phyloP scores from a whole-genome alignment of 92 coral and sea anemone genomes.

The Blastomussa wellsi region DNA sequence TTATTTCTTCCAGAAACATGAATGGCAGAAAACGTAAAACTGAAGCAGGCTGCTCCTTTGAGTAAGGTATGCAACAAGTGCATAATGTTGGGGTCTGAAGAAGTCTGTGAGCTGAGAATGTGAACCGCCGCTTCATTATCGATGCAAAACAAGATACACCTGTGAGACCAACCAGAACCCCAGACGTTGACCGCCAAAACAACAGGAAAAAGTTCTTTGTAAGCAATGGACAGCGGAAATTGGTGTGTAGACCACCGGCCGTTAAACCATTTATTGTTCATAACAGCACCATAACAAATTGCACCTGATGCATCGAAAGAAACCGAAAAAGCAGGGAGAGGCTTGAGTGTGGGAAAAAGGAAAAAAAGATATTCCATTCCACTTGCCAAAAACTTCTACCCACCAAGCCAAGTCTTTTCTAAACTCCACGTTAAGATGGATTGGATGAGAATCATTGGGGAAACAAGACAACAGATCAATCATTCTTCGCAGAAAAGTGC shows the following conservation, averaged over 20 bases:
- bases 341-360: slow-evolving; percentile 11
- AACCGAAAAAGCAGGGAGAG: slow-evolving; percentile 1
- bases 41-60: slow-evolving; percentile 7
- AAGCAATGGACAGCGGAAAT: slow-evolving; percentile 28
- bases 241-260: slow-evolving; percentile 33
- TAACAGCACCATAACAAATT: slow-evolving; percentile 27
- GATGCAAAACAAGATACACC: slow-evolving; percentile 31
- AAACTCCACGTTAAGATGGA: slow-evolving; percentile 22
- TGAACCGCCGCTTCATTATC: too few species aligned
- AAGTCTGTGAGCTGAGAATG: slow-evolving; percentile 42
- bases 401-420: slow-evolving; percentile 24
- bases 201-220: too few species aligned
- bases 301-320: neutral
- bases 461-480: slow-evolving; percentile 2
- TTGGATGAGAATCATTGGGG: slow-evolving; percentile 20
- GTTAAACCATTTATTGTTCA: slow-evolving; percentile 39
- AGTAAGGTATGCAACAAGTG: too few species aligned
- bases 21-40: slow-evolving; percentile 17
- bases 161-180: neutral
- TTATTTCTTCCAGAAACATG: slow-evolving; percentile 42
- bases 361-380: slow-evolving; percentile 51
- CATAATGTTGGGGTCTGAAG: slow-evolving; percentile 31
- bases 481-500: neutral
- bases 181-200: slow-evolving; percentile 19
- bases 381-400: slow-evolving; percentile 18